Percentiles rank a stretch among this genome's conserved stretches.
Conservation (phyloP, 2,113 vertebrate species). For the Piprites chloris region DNA sequence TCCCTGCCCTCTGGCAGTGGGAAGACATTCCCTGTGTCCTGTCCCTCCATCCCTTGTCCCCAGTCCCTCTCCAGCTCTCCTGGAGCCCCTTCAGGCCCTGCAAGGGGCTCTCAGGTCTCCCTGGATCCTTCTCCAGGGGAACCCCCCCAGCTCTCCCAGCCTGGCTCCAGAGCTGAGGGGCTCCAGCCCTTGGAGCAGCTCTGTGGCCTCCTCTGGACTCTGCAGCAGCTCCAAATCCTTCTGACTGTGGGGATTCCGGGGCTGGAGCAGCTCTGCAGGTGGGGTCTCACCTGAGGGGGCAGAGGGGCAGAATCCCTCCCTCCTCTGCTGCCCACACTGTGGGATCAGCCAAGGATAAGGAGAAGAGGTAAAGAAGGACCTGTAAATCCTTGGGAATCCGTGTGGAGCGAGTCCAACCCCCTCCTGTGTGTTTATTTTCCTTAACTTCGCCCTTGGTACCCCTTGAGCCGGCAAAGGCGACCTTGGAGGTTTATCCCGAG, state of each 20-base stretch:
- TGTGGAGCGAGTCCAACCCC: neutral
- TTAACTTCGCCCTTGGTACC: neutral
- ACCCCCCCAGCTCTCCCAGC: too few species aligned
- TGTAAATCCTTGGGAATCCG: too few species aligned
- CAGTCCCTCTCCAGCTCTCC: too few species aligned
- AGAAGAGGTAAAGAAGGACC: neutral
- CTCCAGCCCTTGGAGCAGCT: too few species aligned
- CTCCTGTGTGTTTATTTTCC: neutral
- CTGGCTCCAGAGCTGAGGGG: too few species aligned
- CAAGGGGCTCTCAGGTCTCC: neutral
- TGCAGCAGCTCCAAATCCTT: neutral
- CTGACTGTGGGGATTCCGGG: neutral
- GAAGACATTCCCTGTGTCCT: too few species aligned
- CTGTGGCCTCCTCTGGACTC: neutral
- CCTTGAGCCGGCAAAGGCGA: fast-evolving
- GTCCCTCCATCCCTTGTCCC: too few species aligned
- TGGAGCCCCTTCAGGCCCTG: too few species aligned
- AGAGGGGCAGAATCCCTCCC: neutral
- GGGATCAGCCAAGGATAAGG: neutral
- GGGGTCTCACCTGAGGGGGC: neutral
- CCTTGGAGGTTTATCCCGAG: neutral
- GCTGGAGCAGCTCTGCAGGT: neutral
- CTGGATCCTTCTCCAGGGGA: too few species aligned
- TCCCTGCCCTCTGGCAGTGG: too few species aligned
- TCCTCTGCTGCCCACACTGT: neutral